Evolutionary conservation across 2,888 invertebrate genomes (phyloP), one percentile per base, ranked within the genome.

Genomic region (Antitype chi): DNA sequence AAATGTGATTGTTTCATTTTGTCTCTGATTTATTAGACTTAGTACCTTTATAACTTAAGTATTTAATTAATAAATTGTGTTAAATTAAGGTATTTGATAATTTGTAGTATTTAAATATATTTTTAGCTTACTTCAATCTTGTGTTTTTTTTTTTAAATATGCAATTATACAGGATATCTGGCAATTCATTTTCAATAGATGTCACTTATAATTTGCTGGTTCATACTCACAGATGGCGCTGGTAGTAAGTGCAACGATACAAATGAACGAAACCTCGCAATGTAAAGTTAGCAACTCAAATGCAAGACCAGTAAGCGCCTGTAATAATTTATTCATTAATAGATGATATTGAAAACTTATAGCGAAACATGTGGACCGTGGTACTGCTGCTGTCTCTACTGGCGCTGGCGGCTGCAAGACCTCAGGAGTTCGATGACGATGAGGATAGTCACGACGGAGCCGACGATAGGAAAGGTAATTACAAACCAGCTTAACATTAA

Each of bases 371-470:
- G 15, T 93, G 92, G 92, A 88, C 87, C 13, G 57, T 91, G 17
- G 9, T 94, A 1, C n/a, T 93, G 66, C 43, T 95, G 82, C 69
- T 95, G 66, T 89, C 91, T 0, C 73, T 95, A 57, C 53, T 96
- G 55, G 90, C 89, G 52, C 78, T 94, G 70, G 91, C 87, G 2
- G 85, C 90, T 5, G 92, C 93, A 28, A 91, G 96, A 57, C 96
- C 96, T 0, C 95, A 95, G 87, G 96, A 96, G 87, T 95, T 94
- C 20, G 96, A 95, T 6, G 95, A 96, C 4, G 95, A 96, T 4
- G 95, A 95, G 1, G 93, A 94, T 0, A 84, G 84, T 1, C 87
- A 89, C 1, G 80, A 78, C 0, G 89, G 90, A 8, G 91, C 91
- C 15, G 87, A 88, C 0, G 94, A 95, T 57, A 93, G 88, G 69